Evolutionary conservation across 1,140 invertebrate species (phyloP).

Genomic region (Drosophila parvula): DNA sequence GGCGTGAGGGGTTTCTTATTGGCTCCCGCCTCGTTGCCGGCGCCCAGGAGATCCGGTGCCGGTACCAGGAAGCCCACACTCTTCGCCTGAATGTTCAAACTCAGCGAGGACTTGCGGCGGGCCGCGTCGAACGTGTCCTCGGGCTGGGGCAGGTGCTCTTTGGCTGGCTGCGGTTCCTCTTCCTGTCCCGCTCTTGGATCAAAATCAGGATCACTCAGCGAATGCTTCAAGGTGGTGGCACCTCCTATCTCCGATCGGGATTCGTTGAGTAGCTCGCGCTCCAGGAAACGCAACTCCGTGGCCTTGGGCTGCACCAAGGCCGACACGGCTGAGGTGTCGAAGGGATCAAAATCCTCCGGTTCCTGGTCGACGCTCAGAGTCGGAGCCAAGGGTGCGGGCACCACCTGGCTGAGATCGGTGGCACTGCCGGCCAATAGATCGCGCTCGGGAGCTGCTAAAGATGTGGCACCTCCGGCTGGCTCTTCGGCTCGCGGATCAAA

Average conservation of each 20-base stretch:
- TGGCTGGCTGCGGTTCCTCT: background rate
- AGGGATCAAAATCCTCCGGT: conserved; percentile 90
- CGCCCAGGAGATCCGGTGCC: conserved; percentile 82
- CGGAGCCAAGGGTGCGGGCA: conserved; percentile 89
- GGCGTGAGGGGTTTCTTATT: conserved; percentile 90
- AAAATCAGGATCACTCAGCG: conserved; percentile 89
- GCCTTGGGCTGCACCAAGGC: conserved; percentile 89
- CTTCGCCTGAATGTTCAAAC: conserved; percentile 85
- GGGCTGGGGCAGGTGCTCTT: conserved; percentile 15
- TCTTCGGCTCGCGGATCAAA: conserved; percentile 89
- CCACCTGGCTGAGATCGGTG: conserved; percentile 89
- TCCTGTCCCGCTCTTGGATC: conserved; percentile 87
- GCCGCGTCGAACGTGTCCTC: conserved; percentile 56
- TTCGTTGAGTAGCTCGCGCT: conserved; percentile 88
- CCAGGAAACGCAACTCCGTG: conserved; percentile 91
- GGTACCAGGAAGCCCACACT: conserved; percentile 89
- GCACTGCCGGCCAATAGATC: conserved; percentile 90
- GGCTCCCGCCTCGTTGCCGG: conserved; percentile 85
- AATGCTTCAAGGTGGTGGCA: conserved; percentile 83
- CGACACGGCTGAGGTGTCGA: conserved; percentile 92
- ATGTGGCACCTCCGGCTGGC: conserved; percentile 4
- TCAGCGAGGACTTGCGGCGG: conserved; percentile 77
- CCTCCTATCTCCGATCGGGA: conserved; percentile 53
- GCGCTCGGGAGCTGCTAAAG: conserved; percentile 58
- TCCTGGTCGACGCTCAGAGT: conserved; percentile 83